Percentiles rank a stretch among this genome's conserved stretches.
These are phyloP conservation scores for Aquatica leii DNA, from an alignment of 2,888 invertebrate species.

Conservation along the genomic window DNA sequence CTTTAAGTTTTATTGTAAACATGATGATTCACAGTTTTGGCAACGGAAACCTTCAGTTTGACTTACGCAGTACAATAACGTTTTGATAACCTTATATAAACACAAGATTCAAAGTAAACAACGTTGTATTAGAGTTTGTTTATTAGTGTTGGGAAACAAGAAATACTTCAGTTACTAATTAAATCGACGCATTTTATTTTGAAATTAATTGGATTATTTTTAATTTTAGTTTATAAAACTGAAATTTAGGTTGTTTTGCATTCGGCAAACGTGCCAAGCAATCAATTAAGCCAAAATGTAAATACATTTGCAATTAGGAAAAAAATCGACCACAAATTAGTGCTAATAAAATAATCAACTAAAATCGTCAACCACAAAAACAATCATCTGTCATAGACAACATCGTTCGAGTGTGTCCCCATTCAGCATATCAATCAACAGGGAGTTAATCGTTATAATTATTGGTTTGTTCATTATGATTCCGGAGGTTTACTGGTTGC, in stretches of 20 bases:
- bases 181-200: no score
- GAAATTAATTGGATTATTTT: no score
- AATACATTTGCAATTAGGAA: slow-evolving; percentile 27
- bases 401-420: slow-evolving; percentile 2
- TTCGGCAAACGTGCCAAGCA: slow-evolving; percentile 25
- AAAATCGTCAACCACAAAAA: slow-evolving; percentile 24
- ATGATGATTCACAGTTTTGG: no score
- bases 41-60: no score
- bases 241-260: slow-evolving; percentile 24
- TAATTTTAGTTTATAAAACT: no score
- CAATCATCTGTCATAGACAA: slow-evolving; percentile 23
- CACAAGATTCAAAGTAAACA: no score
- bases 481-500: neutral
- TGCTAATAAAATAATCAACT: slow-evolving; percentile 32
- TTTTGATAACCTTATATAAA: no score
- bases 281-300: slow-evolving; percentile 30
- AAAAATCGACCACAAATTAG: slow-evolving; percentile 18
- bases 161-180: no score
- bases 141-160: no score
- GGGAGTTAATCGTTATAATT: slow-evolving; percentile 1
- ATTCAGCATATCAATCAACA: neutral
- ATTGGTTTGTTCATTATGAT: slow-evolving; percentile 8
- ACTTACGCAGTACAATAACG: no score
- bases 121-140: no score
- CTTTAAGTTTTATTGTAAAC: no score